Base-by-base conservation (phyloP, 2,113 vertebrate species). In the Laterallus jamaicensis region DNA sequence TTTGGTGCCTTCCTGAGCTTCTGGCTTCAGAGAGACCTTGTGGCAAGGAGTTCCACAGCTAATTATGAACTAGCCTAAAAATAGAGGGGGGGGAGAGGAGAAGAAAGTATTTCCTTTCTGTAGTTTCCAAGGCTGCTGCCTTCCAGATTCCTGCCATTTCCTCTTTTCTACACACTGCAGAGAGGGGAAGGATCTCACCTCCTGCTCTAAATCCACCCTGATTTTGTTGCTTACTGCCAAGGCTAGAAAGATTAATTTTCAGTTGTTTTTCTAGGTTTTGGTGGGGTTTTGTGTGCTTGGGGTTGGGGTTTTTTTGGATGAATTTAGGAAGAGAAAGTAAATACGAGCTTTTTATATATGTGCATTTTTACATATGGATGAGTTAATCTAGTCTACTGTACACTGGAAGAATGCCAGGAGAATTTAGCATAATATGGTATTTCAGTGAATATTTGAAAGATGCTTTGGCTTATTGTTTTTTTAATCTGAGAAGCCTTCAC, bases 381-480 rank as follows among this genome's bases (percentile, higher is more conserved):
- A 93, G 58, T 93, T 91, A 25, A 88, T 86, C 69, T 73, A 13
- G 6, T 70, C 56, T 77, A 29, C 59, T 81, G 29, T 44, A 86
- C 10, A 12, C 71, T 74, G 68, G 68, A 77, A 88, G 17, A 81
- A 84, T 39, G 60, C 67, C 64, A 81, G 52, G 14, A 78, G 52
- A 82, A 81, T 83, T 67, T 86, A 69, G 17, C 42, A 52, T 56
- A 78, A 71, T 75, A 35, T 1, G 4, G 2, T 63, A 78, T 86
- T 92, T 96, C 76, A 86, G 85, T 81, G 66, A 80, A 52, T 86
- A 83, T 95, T 90, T 93, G 56, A 73, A 83, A 81, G 11, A 49
- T 56, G 49, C 52, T 90, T 81, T 86, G 39, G 52, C 78, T 88
- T 78, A 29, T 25, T 52, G 50, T 25, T 52, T 52, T 54, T 54